phyloP scores from a whole-genome alignment of 1,140 invertebrate genomes.

The Lasioglossum baleicum region DNA sequence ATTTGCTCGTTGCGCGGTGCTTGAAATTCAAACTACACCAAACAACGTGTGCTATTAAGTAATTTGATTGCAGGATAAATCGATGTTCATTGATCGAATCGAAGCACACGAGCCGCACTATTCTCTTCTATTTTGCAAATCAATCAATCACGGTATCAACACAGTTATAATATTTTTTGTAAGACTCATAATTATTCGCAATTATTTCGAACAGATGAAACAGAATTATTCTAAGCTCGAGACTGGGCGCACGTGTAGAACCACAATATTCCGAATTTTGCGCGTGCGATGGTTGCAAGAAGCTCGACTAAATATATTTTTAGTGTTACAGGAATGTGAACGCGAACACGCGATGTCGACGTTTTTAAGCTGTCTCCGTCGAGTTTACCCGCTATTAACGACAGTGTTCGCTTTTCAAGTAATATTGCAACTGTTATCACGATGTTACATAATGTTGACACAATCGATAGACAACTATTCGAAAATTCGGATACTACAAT shows the following conservation, averaged over 20 bases:
- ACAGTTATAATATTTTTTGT: neutral
- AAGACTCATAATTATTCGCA: too few species aligned
- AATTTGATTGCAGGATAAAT: neutral
- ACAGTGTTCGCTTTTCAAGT: too few species aligned
- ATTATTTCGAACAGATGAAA: too few species aligned
- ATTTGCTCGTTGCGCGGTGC: neutral
- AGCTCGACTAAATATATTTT: constrained; percentile 43
- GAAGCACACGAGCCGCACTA: neutral
- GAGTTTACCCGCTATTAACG: neutral
- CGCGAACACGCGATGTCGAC: neutral
- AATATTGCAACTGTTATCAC: too few species aligned
- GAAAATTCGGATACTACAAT: too few species aligned
- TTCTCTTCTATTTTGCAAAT: neutral
- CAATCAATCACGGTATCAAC: neutral
- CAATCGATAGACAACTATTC: too few species aligned
- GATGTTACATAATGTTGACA: too few species aligned
- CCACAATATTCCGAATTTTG: neutral
- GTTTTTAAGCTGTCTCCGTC: neutral
- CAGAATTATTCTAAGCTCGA: neutral
- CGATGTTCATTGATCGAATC: neutral
- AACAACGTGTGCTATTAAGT: too few species aligned
- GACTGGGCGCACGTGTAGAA: neutral
- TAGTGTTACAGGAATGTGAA: constrained; percentile 20
- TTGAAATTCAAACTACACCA: neutral
- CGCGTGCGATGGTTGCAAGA: neutral